phyloP scores from a whole-genome alignment of 2,888 invertebrate species.

The Ectemnius lituratus region DNA sequence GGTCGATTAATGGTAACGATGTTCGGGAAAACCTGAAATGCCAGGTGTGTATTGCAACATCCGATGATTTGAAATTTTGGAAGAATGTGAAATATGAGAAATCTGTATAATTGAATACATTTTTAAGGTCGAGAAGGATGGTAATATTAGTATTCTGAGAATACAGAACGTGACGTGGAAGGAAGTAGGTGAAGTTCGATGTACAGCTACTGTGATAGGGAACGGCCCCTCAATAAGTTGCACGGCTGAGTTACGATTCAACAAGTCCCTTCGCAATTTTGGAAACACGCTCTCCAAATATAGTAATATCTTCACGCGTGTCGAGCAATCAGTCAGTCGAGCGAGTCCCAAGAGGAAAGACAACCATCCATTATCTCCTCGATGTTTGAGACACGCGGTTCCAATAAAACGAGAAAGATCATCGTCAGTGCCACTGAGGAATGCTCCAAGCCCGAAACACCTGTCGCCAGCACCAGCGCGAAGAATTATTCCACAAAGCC shows the following conservation, averaged over 20 bases:
- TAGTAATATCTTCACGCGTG: neutral
- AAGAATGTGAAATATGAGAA: neutral
- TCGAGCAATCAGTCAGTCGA: slow-evolving; percentile 6
- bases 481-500: slow-evolving; percentile 22
- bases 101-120: no score
- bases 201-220: slow-evolving; percentile 69
- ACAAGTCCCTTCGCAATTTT: slow-evolving; percentile 18
- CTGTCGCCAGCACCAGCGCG: slow-evolving; percentile 34
- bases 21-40: slow-evolving; percentile 74
- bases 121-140: slow-evolving; percentile 78
- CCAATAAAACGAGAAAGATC: slow-evolving; percentile 32
- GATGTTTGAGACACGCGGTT: slow-evolving; percentile 17
- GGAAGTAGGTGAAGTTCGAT: slow-evolving; percentile 79
- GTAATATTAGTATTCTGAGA: slow-evolving; percentile 81
- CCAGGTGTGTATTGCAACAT: slow-evolving; percentile 56
- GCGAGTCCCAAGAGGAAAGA: slow-evolving; percentile 8
- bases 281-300: neutral
- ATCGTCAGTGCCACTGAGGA: slow-evolving; percentile 49
- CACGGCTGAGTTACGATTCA: slow-evolving; percentile 68
- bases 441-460: slow-evolving; percentile 11
- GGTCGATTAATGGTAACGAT: slow-evolving; percentile 80
- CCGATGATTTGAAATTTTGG: neutral
- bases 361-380: slow-evolving; percentile 3
- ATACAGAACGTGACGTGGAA: slow-evolving; percentile 80
- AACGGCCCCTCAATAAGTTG: slow-evolving; percentile 70